Base-by-base conservation (phyloP, 2,888 invertebrate genomes). In the Microctonus hyperodae region DNA sequence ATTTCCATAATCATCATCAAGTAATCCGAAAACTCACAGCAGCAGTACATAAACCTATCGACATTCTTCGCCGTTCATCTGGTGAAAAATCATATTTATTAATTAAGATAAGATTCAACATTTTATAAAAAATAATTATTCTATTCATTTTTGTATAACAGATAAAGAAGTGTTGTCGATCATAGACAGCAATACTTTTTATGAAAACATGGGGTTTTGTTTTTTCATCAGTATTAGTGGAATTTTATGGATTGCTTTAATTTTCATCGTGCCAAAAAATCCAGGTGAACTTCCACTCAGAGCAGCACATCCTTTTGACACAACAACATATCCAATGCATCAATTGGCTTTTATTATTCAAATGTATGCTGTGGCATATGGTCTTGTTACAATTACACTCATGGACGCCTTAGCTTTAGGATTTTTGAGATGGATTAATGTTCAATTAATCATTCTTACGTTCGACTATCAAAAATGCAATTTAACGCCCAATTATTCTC, bases 241-340 rank as follows among this genome's bases (percentile, higher is more conserved):
- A 13, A 10, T 63, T 6, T 65, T 80, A 13, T 68, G 70, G 7
- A 23, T 76, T 6, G 78, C 75, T 11, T 59, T 80, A 16, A 65
- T 80, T 40, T 72, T 76, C 31, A 59, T 77, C 13, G 76, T 76
- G 1, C 77, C 81, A 0, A 70, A 69, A 13, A 72, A 77, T 22
- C 62, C 72, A 0, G 79, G 76, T 0, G 71, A 61, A 4, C 65
- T 82, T 11, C 80, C 80, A 9, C 73, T 82, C 58, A 74, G 79
- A 40, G 77, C 79, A 0, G 70, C 62, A 33, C 81, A 79, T 61
- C 82, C 81, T 6, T 78, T 80, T 56, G 73, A 79, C 28, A 73
- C 75, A 0, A 73, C 70, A 0, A 51, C 23, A n/a, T 70, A 70
- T 0, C 78, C 77, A 9, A 69, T 75, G 63, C 76, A 75, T 48